These are phyloP conservation scores for Sternotherus odoratus DNA, from an alignment of 2,797 vertebrate species.

Conservation along the genomic window DNA sequence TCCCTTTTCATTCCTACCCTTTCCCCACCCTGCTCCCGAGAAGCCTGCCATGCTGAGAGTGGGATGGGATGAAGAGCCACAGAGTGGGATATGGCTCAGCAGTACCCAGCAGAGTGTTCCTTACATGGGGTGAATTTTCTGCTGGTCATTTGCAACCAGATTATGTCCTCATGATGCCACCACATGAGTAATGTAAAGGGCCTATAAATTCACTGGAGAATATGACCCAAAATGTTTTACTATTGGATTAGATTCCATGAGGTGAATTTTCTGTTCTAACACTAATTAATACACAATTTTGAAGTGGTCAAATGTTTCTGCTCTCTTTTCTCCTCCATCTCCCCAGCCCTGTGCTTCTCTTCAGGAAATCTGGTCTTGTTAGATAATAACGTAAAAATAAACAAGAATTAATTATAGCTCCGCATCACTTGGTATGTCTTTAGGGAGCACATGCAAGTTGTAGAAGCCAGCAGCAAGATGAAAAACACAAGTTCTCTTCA, in stretches of 20 bases:
- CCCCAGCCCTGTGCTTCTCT: neutral
- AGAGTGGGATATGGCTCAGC: neutral
- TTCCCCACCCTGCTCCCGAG: neutral
- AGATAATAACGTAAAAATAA: too few species aligned
- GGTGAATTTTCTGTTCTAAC: accelerated
- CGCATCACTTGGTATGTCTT: neutral
- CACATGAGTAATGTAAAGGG: neutral
- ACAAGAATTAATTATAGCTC: neutral
- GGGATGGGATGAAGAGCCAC: neutral
- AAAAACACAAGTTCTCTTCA: conserved; percentile 13
- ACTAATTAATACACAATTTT: neutral
- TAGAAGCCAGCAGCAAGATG: neutral
- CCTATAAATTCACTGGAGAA: neutral
- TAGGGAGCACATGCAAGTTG: neutral
- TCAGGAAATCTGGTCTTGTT: neutral
- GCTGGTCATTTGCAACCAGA: neutral
- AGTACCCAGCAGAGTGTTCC: neutral
- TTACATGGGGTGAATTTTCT: neutral
- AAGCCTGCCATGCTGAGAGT: neutral
- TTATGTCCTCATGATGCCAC: neutral
- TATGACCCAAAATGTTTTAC: neutral
- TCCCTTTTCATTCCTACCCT: neutral
- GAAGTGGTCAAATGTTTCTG: neutral
- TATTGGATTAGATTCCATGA: neutral
- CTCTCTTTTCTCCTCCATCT: neutral